A percentile compares a stretch with the other conserved stretches of the same genome.
These are phyloP conservation scores for Rhinichthys osculus DNA, from an alignment of 2,797 vertebrate genomes.

Conservation along the genomic window DNA sequence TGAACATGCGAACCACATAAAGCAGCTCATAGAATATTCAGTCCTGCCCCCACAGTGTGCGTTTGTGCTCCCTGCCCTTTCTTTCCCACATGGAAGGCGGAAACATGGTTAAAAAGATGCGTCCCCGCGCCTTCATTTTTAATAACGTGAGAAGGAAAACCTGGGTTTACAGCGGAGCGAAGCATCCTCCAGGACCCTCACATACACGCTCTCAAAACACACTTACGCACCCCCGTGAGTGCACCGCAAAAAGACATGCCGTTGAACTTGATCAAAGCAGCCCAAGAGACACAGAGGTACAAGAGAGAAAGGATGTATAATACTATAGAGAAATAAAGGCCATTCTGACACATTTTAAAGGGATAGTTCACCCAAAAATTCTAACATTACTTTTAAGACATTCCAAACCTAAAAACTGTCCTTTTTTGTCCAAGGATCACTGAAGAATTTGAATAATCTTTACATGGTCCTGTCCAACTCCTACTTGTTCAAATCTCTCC, in stretches of 20 bases:
- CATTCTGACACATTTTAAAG: constrained; percentile 10
- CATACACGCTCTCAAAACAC: constrained; percentile 19
- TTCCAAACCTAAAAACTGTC: background rate
- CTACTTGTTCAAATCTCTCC: background rate
- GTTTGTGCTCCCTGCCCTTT: constrained; percentile 35
- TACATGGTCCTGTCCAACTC: background rate
- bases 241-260: background rate
- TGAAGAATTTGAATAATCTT: background rate
- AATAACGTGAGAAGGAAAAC: constrained; percentile 52
- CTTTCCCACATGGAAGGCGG: constrained; percentile 44
- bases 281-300: background rate
- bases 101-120: constrained; percentile 53
- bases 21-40: constrained; percentile 49
- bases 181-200: constrained; percentile 46
- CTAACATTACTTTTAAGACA: background rate
- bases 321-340: constrained; percentile 25
- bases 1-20: constrained; percentile 53
- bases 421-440: background rate
- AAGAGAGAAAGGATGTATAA: constrained; percentile 2
- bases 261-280: constrained; percentile 45
- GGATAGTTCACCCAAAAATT: background rate
- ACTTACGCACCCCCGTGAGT: constrained; percentile 20
- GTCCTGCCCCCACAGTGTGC: constrained; percentile 26
- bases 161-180: constrained; percentile 30
- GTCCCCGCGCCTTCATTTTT: constrained; percentile 55